Conservation (phyloP, 92 coral and sea anemone genomes). For the Paragorgia papillata region DNA sequence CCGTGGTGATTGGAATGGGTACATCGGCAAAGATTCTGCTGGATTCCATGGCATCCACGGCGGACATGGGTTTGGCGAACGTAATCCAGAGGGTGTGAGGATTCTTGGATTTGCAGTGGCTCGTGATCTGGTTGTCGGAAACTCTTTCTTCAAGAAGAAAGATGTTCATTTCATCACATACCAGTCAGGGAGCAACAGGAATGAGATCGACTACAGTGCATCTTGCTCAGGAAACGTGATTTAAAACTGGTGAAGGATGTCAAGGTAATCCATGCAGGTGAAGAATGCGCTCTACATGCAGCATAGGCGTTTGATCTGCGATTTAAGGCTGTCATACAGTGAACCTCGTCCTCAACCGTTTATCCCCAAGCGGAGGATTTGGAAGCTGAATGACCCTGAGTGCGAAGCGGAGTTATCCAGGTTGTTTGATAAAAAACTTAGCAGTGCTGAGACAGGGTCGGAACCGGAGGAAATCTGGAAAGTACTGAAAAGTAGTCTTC, state of each 20-base stretch:
- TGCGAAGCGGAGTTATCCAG: neutral
- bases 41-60: conserved; percentile 40
- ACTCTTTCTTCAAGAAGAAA: no score
- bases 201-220: conserved; percentile 39
- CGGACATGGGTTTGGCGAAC: conserved; percentile 45
- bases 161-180: conserved; percentile 30
- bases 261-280: conserved; percentile 41
- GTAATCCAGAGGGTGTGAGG: conserved; percentile 44
- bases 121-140: conserved; percentile 38
- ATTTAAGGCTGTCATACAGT: neutral
- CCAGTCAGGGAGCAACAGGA: conserved; percentile 35
- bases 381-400: conserved; percentile 45
- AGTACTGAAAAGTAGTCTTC: conserved; percentile 5
- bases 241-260: conserved; percentile 11
- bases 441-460: no score
- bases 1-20: conserved; percentile 39
- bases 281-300: conserved; percentile 44
- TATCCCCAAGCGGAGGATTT: conserved; percentile 21
- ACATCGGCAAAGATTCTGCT: conserved; percentile 30
- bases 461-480: conserved; percentile 32
- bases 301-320: conserved; percentile 43
- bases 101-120: conserved; percentile 11
- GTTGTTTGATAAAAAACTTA: conserved; percentile 6
- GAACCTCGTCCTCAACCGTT: neutral
- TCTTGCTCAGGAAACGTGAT: conserved; percentile 16